Evolutionary conservation across 2,888 invertebrate species (phyloP).

Genomic region (Euplagia quadripunctaria): DNA sequence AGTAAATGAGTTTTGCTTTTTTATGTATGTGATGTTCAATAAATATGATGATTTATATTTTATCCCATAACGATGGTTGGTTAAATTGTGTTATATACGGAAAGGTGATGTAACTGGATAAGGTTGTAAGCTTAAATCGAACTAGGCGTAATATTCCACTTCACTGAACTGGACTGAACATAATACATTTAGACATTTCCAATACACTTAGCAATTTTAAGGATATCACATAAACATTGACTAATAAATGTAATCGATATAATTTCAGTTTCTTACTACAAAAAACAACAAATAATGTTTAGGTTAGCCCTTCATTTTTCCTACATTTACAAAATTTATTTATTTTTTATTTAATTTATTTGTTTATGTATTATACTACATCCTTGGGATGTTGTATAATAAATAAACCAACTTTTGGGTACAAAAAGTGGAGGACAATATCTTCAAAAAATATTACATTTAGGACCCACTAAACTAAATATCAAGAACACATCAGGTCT

Average conservation of each 20-base stretch:
- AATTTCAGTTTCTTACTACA: neutral
- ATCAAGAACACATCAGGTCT: neutral
- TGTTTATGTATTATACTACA: too few species aligned
- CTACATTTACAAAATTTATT: neutral
- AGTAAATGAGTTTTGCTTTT: neutral
- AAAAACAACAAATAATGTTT: neutral
- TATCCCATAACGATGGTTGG: neutral
- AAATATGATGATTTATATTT: neutral
- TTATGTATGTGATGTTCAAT: neutral
- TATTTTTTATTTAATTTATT: too few species aligned
- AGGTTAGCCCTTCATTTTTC: neutral
- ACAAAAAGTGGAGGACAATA: neutral
- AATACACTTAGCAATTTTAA: slow-evolving; percentile 15
- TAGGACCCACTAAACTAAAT: neutral
- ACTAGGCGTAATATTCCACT: slow-evolving; percentile 22
- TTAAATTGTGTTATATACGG: slow-evolving; percentile 5
- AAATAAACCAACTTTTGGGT: neutral
- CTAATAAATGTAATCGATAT: neutral
- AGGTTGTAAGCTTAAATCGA: slow-evolving; percentile 16
- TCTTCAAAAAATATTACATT: neutral
- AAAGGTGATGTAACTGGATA: slow-evolving; percentile 6
- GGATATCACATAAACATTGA: neutral
- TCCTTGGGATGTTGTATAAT: neutral
- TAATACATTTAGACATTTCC: slow-evolving; percentile 20
- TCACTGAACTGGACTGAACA: slow-evolving; percentile 21